Percentiles rank a stretch among this genome's conserved stretches.
These are phyloP conservation scores for Mixornis gularis DNA, from an alignment of 2,113 vertebrate species.

Conservation along the genomic window DNA sequence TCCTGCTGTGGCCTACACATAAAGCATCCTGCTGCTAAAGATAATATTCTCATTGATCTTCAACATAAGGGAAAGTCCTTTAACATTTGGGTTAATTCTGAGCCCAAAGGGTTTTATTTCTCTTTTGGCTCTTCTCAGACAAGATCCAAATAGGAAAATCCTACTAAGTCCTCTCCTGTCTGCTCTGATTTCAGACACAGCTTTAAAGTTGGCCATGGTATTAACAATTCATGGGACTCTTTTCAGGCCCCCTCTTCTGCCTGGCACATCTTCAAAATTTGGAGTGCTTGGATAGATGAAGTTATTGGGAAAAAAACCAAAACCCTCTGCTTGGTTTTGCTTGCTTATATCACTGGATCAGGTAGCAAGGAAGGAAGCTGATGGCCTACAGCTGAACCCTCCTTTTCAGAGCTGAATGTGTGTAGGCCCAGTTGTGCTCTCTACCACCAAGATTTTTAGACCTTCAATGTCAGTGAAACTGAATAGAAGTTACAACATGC, in stretches of 20 bases:
- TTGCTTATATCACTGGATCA: not conserved
- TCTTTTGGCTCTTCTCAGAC: not conserved
- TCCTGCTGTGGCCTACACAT: not conserved
- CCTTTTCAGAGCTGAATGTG: not conserved
- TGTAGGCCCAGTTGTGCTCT: not conserved
- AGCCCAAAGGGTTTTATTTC: not conserved
- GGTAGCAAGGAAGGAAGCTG: not conserved
- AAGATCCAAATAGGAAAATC: not conserved
- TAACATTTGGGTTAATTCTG: not conserved
- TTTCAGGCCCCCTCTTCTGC: not conserved
- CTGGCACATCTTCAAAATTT: not conserved
- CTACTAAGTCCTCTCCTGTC: not conserved
- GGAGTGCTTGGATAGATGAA: not conserved
- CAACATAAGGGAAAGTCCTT: not conserved
- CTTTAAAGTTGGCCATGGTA: fast-evolving
- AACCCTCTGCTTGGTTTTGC: not conserved
- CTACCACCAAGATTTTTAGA: not conserved
- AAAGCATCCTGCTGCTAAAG: not conserved
- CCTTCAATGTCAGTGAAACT: not conserved
- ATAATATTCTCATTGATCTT: not conserved
- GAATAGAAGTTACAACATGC: not conserved
- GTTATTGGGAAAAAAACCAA: not conserved
- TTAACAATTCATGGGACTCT: not conserved
- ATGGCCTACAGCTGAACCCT: not conserved
- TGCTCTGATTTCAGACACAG: not conserved